phyloP scores from a whole-genome alignment of 2,888 invertebrate species.

The Oscheius myriophilus region DNA sequence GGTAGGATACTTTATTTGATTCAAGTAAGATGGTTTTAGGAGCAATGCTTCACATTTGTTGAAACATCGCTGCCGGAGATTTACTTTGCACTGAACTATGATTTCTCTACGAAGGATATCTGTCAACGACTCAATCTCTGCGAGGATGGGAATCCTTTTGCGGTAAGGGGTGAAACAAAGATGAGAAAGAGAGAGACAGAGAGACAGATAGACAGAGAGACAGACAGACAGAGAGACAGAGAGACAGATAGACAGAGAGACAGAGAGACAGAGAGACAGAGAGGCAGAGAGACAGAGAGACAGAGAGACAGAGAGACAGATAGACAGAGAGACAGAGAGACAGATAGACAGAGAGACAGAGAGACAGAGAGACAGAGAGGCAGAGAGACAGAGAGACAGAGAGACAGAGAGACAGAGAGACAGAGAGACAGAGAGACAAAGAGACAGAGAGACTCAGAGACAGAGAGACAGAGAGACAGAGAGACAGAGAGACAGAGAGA shows the following conservation, averaged over 20 bases:
- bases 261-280: too few species aligned
- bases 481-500: too few species aligned
- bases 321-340: too few species aligned
- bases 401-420: too few species aligned
- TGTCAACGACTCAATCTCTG: conserved; percentile 60
- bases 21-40: conserved; percentile 39
- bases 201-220: too few species aligned
- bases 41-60: conserved; percentile 60
- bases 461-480: too few species aligned
- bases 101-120: conserved; percentile 58
- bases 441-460: too few species aligned
- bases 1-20: conserved; percentile 36
- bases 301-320: too few species aligned
- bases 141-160: conserved; percentile 53
- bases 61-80: conserved; percentile 63
- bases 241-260: not conserved
- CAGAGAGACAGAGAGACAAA: not conserved
- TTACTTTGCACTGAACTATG: conserved; percentile 62
- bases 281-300: too few species aligned
- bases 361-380: too few species aligned
- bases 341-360: too few species aligned
- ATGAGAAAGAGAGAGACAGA: too few species aligned
- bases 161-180: conserved; percentile 34
- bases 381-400: not conserved
- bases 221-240: not conserved